phyloP scores from a whole-genome alignment of 1,140 invertebrate species.

The Halyomorpha halys region DNA sequence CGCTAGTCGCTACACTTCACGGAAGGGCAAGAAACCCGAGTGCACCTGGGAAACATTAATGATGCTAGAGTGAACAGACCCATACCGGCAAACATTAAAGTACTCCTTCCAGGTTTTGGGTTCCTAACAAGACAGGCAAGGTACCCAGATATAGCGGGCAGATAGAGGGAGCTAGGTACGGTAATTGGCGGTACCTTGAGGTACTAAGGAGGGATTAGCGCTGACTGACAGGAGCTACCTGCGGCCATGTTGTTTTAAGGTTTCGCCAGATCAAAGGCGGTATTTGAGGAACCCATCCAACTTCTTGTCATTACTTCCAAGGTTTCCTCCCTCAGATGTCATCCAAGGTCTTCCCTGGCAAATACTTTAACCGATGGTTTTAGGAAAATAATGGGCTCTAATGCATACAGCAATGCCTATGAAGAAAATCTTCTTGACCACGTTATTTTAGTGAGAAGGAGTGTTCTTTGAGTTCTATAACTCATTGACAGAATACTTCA shows the following conservation, averaged over 20 bases:
- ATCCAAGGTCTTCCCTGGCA: neutral
- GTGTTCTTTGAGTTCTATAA: too few species aligned
- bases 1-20: too few species aligned
- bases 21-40: too few species aligned
- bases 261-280: slow-evolving; percentile 8
- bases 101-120: too few species aligned
- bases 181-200: neutral
- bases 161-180: neutral
- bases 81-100: too few species aligned
- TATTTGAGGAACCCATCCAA: neutral
- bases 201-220: neutral
- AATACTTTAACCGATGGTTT: neutral
- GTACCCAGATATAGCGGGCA: neutral
- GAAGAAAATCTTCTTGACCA: too few species aligned
- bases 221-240: neutral
- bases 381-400: neutral
- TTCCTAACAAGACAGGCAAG: neutral
- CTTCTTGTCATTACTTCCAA: slow-evolving; percentile 2
- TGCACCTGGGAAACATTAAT: too few species aligned
- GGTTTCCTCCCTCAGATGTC: neutral
- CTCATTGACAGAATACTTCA: too few species aligned
- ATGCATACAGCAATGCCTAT: neutral
- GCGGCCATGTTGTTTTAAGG: slow-evolving; percentile 9
- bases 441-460: too few species aligned
- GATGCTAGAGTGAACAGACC: too few species aligned